phyloP scores from a whole-genome alignment of 2,888 invertebrate genomes.

The Artemia sinica region DNA sequence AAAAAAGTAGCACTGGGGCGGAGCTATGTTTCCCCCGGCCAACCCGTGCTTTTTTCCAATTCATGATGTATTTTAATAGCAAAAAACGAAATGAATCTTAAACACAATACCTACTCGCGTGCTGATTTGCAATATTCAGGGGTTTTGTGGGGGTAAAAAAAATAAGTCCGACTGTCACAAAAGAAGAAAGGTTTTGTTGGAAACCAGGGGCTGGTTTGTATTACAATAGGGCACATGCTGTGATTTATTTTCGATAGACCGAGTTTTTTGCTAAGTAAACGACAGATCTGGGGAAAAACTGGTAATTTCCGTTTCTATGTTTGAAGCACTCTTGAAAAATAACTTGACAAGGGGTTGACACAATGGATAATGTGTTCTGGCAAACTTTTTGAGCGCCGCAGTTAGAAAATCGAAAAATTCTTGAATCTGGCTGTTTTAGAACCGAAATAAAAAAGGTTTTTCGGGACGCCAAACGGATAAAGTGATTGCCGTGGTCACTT shows the following conservation, averaged over 20 bases:
- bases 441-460: too few species aligned
- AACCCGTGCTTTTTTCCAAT: too few species aligned
- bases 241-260: conserved; percentile 1
- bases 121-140: conserved; percentile 13
- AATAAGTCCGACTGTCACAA: conserved; percentile 14
- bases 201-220: conserved; percentile 14
- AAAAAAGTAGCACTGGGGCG: conserved; percentile 7
- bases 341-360: too few species aligned
- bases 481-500: too few species aligned
- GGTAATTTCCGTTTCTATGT: not conserved
- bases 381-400: too few species aligned
- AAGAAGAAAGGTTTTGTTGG: conserved; percentile 3
- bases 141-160: conserved; percentile 7
- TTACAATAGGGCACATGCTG: conserved; percentile 12
- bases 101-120: not conserved
- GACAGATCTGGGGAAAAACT: conserved; percentile 1
- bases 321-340: conserved; percentile 3
- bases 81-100: conserved; percentile 11
- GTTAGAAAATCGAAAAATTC: too few species aligned
- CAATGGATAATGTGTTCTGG: too few species aligned
- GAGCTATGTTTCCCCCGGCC: too few species aligned
- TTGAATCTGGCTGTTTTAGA: too few species aligned
- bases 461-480: too few species aligned
- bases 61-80: not conserved
- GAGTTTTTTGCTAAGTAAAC: conserved; percentile 8